A percentile compares a stretch with the other conserved stretches of the same genome.
Conservation (phyloP, 2,113 vertebrate genomes). For the Cochlearius cochlearius region DNA sequence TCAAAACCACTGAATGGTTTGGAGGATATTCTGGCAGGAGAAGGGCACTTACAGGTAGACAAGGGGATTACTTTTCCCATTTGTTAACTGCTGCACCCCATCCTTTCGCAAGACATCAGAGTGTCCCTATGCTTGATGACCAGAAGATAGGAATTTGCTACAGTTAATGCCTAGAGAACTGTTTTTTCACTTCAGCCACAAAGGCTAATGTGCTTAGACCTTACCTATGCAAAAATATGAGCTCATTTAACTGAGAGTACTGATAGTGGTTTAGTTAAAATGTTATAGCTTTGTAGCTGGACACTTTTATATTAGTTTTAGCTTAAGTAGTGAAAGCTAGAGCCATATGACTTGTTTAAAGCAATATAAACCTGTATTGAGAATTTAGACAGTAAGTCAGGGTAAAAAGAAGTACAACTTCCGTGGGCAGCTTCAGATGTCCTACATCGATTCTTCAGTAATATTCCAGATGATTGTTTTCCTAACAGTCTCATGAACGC, state of each 20-base stretch:
- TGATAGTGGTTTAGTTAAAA: background rate
- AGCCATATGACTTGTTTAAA: background rate
- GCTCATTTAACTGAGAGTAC: background rate
- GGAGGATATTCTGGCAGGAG: background rate
- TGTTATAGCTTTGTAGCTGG: background rate
- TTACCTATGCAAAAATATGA: background rate
- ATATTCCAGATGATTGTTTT: background rate
- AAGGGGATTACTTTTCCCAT: background rate
- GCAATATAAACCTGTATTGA: background rate
- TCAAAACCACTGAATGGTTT: background rate
- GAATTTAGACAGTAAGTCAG: background rate
- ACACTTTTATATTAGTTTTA: background rate
- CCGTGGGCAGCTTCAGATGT: background rate
- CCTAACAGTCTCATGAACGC: background rate
- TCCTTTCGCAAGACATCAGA: background rate
- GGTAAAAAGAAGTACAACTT: background rate
- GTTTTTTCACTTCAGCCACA: background rate
- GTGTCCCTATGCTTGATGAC: background rate
- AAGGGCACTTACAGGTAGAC: background rate
- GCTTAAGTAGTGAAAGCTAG: background rate
- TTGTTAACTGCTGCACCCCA: background rate
- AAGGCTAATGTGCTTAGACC: background rate
- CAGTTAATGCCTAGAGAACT: background rate
- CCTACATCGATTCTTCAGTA: background rate
- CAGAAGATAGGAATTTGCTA: background rate